Percentiles rank a stretch among this genome's conserved stretches.
Evolutionary conservation across 2,888 invertebrate genomes (phyloP).

Genomic region (Eudemis profundana): DNA sequence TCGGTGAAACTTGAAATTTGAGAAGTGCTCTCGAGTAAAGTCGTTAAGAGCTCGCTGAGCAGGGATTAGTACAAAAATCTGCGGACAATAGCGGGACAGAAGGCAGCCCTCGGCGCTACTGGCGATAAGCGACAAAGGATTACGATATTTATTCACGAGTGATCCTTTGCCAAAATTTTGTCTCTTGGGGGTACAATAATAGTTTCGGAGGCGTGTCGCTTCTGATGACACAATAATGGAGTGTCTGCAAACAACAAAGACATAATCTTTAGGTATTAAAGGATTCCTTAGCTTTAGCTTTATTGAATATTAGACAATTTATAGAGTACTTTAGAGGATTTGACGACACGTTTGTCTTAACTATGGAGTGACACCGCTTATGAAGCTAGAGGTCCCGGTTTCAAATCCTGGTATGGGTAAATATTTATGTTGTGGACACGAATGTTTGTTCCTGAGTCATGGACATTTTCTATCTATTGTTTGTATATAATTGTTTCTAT

Average conservation of each 20-base stretch:
- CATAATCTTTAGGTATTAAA: slow-evolving; percentile 18
- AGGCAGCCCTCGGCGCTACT: slow-evolving; percentile 28
- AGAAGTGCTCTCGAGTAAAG: slow-evolving; percentile 34
- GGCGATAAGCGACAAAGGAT: slow-evolving; percentile 41
- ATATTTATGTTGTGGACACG: too few relatives aligned
- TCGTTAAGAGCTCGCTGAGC: slow-evolving; percentile 42
- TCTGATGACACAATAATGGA: slow-evolving; percentile 27
- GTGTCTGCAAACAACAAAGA: slow-evolving; percentile 16
- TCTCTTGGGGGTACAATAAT: slow-evolving; percentile 26
- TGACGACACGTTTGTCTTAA: too few relatives aligned
- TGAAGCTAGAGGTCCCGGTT: too few relatives aligned
- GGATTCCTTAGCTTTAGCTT: neutral
- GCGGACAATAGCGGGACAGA: slow-evolving; percentile 40
- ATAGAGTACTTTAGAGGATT: too few relatives aligned
- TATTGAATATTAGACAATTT: neutral
- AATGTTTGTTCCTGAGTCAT: too few relatives aligned
- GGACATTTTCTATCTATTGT: too few relatives aligned
- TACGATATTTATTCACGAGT: slow-evolving; percentile 42
- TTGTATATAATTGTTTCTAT: too few relatives aligned
- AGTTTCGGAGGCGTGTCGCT: slow-evolving; percentile 12
- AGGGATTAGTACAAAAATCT: slow-evolving; percentile 42
- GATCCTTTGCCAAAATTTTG: slow-evolving; percentile 30
- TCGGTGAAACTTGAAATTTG: slow-evolving; percentile 31
- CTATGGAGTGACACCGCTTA: too few relatives aligned
- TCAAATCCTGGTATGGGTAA: too few relatives aligned